These are phyloP conservation scores for Ochlodes sylvanus DNA, from an alignment of 2,888 invertebrate species.

Conservation along the genomic window DNA sequence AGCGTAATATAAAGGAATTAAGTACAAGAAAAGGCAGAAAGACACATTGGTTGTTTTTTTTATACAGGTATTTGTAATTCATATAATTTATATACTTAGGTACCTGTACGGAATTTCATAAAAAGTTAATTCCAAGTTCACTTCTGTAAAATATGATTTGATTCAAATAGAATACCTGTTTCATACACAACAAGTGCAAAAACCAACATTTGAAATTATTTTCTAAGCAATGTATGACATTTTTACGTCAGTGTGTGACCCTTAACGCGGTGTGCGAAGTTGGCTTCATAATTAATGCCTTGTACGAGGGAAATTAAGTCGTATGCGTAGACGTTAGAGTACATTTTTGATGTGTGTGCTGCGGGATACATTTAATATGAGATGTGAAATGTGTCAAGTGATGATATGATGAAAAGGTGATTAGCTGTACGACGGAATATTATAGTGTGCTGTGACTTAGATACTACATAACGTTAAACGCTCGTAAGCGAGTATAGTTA, in stretches of 20 bases:
- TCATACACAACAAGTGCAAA: constrained; percentile 4
- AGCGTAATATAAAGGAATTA: no score
- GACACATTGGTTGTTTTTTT: no score
- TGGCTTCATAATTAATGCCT: constrained; percentile 38
- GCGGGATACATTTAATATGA: constrained; percentile 38
- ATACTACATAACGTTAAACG: constrained; percentile 6
- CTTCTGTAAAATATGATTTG: neutral
- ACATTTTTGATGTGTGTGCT: constrained; percentile 36
- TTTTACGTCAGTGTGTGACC: constrained; percentile 36
- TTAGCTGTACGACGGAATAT: constrained; percentile 36
- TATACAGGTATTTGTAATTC: no score
- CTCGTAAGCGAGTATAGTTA: neutral
- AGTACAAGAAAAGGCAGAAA: no score
- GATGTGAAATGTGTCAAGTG: constrained; percentile 39
- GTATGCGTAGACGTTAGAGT: constrained; percentile 35
- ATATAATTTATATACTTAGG: no score
- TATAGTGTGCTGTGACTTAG: constrained; percentile 26
- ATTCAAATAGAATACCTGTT: neutral
- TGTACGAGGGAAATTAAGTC: constrained; percentile 37
- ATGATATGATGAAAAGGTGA: constrained; percentile 40
- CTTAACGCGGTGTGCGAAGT: constrained; percentile 38
- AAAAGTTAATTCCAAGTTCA: neutral
- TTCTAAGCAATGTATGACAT: constrained; percentile 37
- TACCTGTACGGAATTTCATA: no score
- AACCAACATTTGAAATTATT: constrained; percentile 29